Conservation (phyloP, 2,113 vertebrate genomes). For the Axis porcinus region DNA sequence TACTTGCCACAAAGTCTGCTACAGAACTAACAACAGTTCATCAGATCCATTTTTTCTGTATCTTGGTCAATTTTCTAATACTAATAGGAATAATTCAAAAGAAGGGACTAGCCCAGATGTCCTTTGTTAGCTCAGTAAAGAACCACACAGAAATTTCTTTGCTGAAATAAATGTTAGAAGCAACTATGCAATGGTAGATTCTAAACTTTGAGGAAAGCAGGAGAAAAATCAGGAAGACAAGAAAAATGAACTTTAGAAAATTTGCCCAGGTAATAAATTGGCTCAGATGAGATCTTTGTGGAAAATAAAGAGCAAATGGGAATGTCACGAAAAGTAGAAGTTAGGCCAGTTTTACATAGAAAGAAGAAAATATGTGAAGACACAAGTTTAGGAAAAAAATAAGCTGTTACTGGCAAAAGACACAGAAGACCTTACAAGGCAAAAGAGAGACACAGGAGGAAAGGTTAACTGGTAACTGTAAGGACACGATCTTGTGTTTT, state of each 20-base stretch:
- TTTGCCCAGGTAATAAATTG: constrained; percentile 6
- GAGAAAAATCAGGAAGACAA: constrained; percentile 2
- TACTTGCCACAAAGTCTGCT: neutral
- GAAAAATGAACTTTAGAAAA: constrained; percentile 47
- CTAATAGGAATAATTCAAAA: neutral
- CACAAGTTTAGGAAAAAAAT: neutral
- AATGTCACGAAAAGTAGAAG: neutral
- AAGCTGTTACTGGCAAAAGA: neutral
- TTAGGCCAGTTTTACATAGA: neutral
- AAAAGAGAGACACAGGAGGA: neutral
- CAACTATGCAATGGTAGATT: neutral
- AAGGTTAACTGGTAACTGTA: neutral
- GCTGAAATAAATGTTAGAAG: neutral
- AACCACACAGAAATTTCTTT: neutral
- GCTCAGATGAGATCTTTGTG: constrained; percentile 4
- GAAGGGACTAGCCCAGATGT: neutral
- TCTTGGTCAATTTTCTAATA: constrained; percentile 12
- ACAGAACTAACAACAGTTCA: neutral
- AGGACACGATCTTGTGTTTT: neutral
- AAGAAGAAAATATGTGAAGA: neutral
- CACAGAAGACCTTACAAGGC: neutral
- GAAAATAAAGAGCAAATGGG: constrained; percentile 10
- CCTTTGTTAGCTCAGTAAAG: constrained; percentile 8
- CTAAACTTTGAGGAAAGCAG: neutral
- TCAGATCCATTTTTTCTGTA: neutral